A percentile compares a stretch with the other conserved stretches of the same genome.
These are phyloP conservation scores for Tribolium madens DNA, from an alignment of 1,140 invertebrate genomes.

Conservation along the genomic window DNA sequence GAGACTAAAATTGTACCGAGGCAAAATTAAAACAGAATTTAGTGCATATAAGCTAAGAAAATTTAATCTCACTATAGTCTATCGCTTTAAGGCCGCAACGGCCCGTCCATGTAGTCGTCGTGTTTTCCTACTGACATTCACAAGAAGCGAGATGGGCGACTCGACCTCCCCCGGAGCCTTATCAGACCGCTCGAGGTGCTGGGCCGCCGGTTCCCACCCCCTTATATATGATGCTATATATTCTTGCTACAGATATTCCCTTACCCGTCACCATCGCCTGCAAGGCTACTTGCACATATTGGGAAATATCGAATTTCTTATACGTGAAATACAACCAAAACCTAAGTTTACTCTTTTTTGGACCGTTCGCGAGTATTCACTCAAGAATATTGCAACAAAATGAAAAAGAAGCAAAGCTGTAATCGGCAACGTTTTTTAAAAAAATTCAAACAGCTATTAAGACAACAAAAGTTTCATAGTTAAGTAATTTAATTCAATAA, in stretches of 20 bases:
- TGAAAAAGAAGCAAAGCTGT: not conserved
- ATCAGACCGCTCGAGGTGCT: constrained; percentile 50
- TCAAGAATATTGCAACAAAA: not conserved
- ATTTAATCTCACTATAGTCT: constrained; percentile 47
- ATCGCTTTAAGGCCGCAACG: constrained; percentile 46
- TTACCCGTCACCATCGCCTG: constrained; percentile 23
- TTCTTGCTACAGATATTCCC: constrained; percentile 45
- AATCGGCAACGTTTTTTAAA: too few relatives aligned
- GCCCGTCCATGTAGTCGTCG: not conserved
- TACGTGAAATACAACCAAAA: constrained; percentile 12
- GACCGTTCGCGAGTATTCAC: not conserved
- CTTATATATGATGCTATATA: constrained; percentile 50
- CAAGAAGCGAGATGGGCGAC: constrained; percentile 6
- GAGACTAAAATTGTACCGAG: constrained; percentile 19
- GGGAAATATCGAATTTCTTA: constrained; percentile 14
- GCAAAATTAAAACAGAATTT: constrained; percentile 48
- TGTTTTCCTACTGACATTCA: not conserved
- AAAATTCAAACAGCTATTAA: too few relatives aligned
- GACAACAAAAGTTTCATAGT: too few relatives aligned
- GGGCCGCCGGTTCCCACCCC: constrained; percentile 49
- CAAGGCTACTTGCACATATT: constrained; percentile 31
- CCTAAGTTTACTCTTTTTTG: not conserved
- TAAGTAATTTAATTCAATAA: too few relatives aligned
- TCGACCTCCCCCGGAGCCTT: constrained; percentile 48
- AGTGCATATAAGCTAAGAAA: constrained; percentile 45